Conservation (phyloP, 2,113 vertebrate species). For the Hemiprocne comata region DNA sequence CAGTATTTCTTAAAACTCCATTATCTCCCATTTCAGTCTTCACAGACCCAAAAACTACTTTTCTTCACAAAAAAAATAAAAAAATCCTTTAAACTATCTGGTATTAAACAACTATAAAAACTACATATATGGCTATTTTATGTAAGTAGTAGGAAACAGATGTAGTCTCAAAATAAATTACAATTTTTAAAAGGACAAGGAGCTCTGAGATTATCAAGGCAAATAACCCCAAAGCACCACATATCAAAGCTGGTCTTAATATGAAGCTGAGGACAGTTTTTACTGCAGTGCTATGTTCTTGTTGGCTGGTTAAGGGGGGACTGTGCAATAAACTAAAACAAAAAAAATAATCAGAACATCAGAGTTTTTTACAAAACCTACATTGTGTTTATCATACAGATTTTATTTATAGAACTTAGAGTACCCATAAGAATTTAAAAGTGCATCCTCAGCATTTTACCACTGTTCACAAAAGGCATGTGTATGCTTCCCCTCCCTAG, state of each 20-base stretch:
- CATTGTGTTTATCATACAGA: neutral
- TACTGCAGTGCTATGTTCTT: neutral
- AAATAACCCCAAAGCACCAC: neutral
- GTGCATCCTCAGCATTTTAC: neutral
- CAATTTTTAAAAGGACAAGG: too few species aligned
- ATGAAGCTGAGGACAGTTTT: neutral
- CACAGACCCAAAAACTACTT: neutral
- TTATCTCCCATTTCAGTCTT: neutral
- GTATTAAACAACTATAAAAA: neutral
- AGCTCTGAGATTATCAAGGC: neutral
- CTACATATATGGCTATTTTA: neutral
- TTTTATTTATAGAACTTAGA: neutral
- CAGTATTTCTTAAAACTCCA: neutral
- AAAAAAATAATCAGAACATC: neutral
- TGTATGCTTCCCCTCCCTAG: neutral
- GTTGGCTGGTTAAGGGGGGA: neutral
- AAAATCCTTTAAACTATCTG: neutral
- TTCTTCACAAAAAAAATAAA: neutral
- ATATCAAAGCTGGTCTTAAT: neutral
- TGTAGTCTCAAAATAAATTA: neutral
- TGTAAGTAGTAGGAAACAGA: neutral
- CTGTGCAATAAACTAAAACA: neutral
- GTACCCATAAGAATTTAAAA: neutral
- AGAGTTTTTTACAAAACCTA: neutral
- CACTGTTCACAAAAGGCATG: neutral